Percentiles rank a stretch among this genome's conserved stretches.
phyloP scores from a whole-genome alignment of 2,797 vertebrate genomes.

The Anniella stebbinsi region DNA sequence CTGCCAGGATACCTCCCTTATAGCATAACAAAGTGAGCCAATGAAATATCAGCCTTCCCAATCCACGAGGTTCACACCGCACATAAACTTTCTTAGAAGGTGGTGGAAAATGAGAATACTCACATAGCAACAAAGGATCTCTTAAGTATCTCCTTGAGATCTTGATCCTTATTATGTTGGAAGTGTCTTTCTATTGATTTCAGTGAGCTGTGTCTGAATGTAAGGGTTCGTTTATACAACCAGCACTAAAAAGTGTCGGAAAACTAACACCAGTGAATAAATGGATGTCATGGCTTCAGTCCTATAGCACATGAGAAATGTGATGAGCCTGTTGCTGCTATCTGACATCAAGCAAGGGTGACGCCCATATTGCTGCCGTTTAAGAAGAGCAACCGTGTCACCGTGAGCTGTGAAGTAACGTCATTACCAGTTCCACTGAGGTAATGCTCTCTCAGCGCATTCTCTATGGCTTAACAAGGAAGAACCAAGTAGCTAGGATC shows the following conservation, averaged over 20 bases:
- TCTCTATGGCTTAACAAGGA: slow-evolving; percentile 52
- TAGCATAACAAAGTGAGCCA: background rate
- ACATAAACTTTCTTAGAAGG: background rate
- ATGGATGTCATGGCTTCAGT: slow-evolving; percentile 30
- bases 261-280: slow-evolving; percentile 41
- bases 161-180: background rate
- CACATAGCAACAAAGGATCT: background rate
- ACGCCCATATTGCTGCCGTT: slow-evolving; percentile 22
- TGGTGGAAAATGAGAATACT: background rate
- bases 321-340: background rate
- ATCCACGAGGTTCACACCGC: background rate
- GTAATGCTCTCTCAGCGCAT: slow-evolving; percentile 65
- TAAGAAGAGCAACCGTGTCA: slow-evolving; percentile 51
- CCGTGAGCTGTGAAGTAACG: slow-evolving; percentile 42
- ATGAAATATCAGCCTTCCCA: background rate
- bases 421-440: slow-evolving; percentile 57
- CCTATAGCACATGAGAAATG: background rate
- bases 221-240: background rate
- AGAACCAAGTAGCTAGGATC: slow-evolving; percentile 62
- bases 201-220: background rate
- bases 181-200: background rate
- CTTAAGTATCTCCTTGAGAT: background rate
- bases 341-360: slow-evolving; percentile 29
- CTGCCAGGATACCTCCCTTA: background rate
- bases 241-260: background rate